Base-by-base conservation (phyloP, 1,140 invertebrate species). In the Drosophila biarmipes region DNA sequence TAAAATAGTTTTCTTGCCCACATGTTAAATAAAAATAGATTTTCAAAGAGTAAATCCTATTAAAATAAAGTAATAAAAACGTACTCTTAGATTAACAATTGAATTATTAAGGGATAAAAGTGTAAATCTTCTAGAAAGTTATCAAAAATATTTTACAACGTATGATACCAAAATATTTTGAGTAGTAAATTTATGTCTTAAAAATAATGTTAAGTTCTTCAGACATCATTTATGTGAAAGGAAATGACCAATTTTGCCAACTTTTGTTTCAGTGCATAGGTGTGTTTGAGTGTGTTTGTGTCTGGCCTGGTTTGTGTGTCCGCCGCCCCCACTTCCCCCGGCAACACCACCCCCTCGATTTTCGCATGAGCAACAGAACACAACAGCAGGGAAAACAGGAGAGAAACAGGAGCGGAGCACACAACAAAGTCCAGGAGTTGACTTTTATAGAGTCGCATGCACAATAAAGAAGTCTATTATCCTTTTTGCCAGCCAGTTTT, bases 401-500 rank as follows among this genome's bases (percentile, higher is more conserved):
- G 40, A 31, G 40, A 7, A 34, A 34, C 24, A 21, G 63, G 63
- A 27, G 40, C 38, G 34, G 51, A 69, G 63, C 54, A 68, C 73
- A 86, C 81, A 86, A 86, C 81, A 86, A 86, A 87, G 82, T 87
- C 82, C 82, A 81, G 85, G 85, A 91, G 90, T 91, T 91, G 90
- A 91, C 90, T 91, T 91, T 91, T 91, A 91, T 91, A 91, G 90
- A 91, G 90, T 91, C 90, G 90, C 90, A 91, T 91, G 89, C 90
- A 91, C 90, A 91, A 91, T 91, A 90, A 90, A 90, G 81, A 82
- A 91, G 90, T 91, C 90, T 91, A 91, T 91, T 91, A 91, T 91
- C 90, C 90, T 91, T 91, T 87, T 81, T 76, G 73, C 80, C 81
- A 89, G 79, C 84, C 63, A 67, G 68, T 64, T 76, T 66, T 69